Percentiles rank a stretch among this genome's conserved stretches.
Evolutionary conservation across 2,888 invertebrate genomes (phyloP).

Genomic region (Ctenicera cuprea): DNA sequence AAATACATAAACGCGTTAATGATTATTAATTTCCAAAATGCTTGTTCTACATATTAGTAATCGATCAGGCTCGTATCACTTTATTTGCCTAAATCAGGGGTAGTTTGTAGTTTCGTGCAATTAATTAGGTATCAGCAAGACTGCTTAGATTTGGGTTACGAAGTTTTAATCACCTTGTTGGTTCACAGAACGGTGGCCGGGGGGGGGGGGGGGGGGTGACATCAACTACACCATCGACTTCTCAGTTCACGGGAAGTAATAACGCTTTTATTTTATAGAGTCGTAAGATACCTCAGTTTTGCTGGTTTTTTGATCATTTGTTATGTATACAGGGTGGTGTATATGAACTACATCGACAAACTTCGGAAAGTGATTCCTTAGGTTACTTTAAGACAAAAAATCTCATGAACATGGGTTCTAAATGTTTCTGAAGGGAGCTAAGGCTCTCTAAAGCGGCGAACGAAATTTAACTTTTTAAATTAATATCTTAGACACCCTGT

Average conservation of each 20-base stretch:
- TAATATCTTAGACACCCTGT: no score
- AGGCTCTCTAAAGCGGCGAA: no score
- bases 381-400: no score
- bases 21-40: conserved; percentile 8
- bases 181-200: neutral
- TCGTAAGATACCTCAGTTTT: no score
- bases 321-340: no score
- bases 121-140: conserved; percentile 22
- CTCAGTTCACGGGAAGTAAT: neutral
- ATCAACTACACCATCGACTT: neutral
- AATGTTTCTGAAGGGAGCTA: no score
- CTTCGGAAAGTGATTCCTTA: no score
- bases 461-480: no score
- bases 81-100: conserved; percentile 9
- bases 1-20: no score
- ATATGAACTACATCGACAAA: no score
- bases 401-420: no score
- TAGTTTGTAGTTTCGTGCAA: conserved; percentile 12
- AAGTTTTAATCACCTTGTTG: conserved; percentile 24
- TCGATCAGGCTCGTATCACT: conserved; percentile 8
- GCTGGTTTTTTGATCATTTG: no score
- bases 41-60: neutral
- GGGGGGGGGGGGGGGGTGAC: neutral
- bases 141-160: conserved; percentile 20
- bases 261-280: neutral